Base-by-base conservation (phyloP, 2,888 invertebrate species). In the Diogma glabrata region DNA sequence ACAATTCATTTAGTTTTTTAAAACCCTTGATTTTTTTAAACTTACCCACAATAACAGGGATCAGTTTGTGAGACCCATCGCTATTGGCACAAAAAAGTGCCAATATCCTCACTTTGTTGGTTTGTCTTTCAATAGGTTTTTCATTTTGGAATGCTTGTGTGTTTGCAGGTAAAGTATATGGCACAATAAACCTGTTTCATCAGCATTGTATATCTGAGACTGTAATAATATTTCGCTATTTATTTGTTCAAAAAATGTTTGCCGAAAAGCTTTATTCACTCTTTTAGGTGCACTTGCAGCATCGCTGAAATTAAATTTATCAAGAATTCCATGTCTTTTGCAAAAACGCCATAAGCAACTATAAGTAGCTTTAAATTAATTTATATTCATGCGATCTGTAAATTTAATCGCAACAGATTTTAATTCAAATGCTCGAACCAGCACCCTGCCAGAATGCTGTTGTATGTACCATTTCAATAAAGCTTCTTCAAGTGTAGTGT, bases 401-500 rank as follows among this genome's bases (percentile, higher is more conserved):
- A 43, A 22, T 43, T 43, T 43, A 20, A 43, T 43, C n/a, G 43
- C 43, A n/a, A 22, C 43, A 19, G 20, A 10, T 43, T 43, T 43
- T 20, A 43, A 43, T 43, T 43, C 43, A 43, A 43, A 19, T 22
- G 6, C 20, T 12, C 12, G 43, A 20, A 43, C 20, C 22, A 22
- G 43, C 19, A 43, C 43, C 22, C 20, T 6, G n/a, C 43, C 12
- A 4, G 20, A 19, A 20, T 22, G 43, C 20, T 43, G 43, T 14
- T 43, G 20, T 20, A 22, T 43, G 43, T 20, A 43, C 20, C 43
- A 43, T 22, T 43, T 43, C 22, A 20, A 43, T 43, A 43, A 22
- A 10, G 43, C 20, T 43, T 43, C 12, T 43, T 43, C n/a, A 43
- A 43, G 20, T 20, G 10, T n/a, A 43, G n/a, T 43, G 19, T 43